A percentile compares a stretch with the other conserved stretches of the same genome.
phyloP scores from a whole-genome alignment of 2,797 vertebrate species.

The Agapornis canus region DNA sequence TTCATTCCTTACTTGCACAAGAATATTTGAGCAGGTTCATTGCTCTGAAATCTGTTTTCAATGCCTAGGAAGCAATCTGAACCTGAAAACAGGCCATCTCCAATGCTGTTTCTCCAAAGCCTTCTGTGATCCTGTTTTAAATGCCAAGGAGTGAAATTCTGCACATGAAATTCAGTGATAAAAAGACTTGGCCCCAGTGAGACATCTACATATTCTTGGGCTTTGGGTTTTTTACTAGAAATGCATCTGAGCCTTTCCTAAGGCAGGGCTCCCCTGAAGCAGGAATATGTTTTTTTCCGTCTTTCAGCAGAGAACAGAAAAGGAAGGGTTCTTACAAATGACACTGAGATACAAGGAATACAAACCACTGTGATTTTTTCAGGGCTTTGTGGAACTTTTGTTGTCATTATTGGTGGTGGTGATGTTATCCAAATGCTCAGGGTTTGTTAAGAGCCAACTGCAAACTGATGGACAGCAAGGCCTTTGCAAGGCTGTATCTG shows the following conservation, averaged over 20 bases:
- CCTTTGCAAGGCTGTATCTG: neutral
- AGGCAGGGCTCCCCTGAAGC: neutral
- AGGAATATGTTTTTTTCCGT: neutral
- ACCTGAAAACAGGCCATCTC: neutral
- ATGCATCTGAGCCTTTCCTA: neutral
- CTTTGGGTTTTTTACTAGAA: neutral
- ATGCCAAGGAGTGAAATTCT: neutral
- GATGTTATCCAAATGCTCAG: neutral
- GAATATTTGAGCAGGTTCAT: neutral
- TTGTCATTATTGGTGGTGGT: neutral
- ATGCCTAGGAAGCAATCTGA: neutral
- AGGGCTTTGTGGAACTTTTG: neutral
- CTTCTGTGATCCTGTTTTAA: conserved; percentile 9
- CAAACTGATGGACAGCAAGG: neutral
- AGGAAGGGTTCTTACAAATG: neutral
- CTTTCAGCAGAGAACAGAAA: neutral
- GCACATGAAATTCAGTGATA: neutral
- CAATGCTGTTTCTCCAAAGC: neutral
- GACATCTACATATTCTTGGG: neutral
- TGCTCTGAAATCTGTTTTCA: neutral
- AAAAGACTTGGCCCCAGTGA: neutral
- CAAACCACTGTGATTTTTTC: neutral
- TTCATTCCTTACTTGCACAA: neutral
- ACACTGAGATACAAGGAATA: conserved; percentile 20
- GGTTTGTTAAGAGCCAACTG: neutral